These are phyloP conservation scores for Tenebrosternarchus preto DNA, from an alignment of 2,113 vertebrate species.

Conservation along the genomic window DNA sequence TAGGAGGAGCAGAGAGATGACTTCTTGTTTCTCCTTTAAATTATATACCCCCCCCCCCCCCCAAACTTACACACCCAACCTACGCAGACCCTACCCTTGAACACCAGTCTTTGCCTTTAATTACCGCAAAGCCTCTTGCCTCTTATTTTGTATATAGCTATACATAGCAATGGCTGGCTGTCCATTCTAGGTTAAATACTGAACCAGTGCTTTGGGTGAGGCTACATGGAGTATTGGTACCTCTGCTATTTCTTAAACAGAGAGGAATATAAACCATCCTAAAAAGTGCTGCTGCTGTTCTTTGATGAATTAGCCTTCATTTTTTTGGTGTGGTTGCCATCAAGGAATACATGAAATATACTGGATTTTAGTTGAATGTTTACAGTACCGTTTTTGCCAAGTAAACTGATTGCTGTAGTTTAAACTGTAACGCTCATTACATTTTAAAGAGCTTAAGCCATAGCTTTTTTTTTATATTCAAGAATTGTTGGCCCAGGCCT, in stretches of 20 bases:
- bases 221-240: neutral
- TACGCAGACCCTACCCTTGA: constrained; percentile 30
- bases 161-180: neutral
- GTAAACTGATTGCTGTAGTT: too few species aligned
- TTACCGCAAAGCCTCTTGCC: constrained; percentile 31
- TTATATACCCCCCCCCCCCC: constrained; percentile 46
- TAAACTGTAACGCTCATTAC: too few species aligned
- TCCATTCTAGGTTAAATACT: neutral
- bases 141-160: neutral
- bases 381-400: too few species aligned
- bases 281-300: neutral
- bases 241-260: neutral
- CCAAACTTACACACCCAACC: constrained; percentile 44
- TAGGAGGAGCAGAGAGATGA: neutral
- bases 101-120: constrained; percentile 51
- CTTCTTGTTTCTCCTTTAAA: constrained; percentile 55
- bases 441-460: too few species aligned
- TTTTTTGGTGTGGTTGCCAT: too few species aligned
- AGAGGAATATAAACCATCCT: neutral
- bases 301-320: neutral
- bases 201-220: neutral
- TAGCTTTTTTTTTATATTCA: too few species aligned
- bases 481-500: too few species aligned
- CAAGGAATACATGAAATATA: too few species aligned
- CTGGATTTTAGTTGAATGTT: too few species aligned